Base-by-base conservation (phyloP, 2,888 invertebrate genomes). In the Eudemis profundana region DNA sequence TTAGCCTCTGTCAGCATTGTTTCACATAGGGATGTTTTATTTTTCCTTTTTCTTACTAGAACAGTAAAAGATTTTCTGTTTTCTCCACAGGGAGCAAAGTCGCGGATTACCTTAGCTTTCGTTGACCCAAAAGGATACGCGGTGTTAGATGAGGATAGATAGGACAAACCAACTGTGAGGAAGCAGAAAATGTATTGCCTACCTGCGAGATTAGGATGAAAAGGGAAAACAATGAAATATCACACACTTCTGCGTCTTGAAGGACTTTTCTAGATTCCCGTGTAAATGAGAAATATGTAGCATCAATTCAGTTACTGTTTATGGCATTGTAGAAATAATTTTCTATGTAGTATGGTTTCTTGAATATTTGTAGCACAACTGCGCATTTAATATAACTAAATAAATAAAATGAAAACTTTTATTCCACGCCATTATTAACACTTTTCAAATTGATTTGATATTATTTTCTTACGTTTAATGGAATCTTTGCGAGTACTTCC, bases 111-210 rank as follows among this genome's bases (percentile, higher is more conserved):
- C 66, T 69, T 57, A 71, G 70, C 62, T 70, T 74, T 69, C 67
- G 66, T 53, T 67, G 60, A 59, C 71, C 75, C 73, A 63, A 64
- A 60, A 73, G 76, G 75, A 74, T 76, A 72, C 69, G 54, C 67
- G 33, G 70, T 77, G 69, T 70, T 72, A 74, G 69, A 67, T 65
- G 71, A 60, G 73, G 68, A 74, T 72, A 71, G 71, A 74, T 53
- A 60, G 29, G 29, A 47, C 46, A 60, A 53, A 60, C 59, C 15
- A 47, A 60, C 65, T 53, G 63, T 57, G 38, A 15, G 29, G 40
- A 59, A 21, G 42, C 27, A 69, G 57, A 65, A 61, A 73, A 79
- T 81, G 78, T 78, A 77, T 77, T 68, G 60, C 60, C 15, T 14
- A 51, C 50, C 23, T n/a, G 17, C 27, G 10, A 47, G 53, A 53